phyloP scores from a whole-genome alignment of 2,888 invertebrate genomes.

The Branchipolynoe longqiensis region DNA sequence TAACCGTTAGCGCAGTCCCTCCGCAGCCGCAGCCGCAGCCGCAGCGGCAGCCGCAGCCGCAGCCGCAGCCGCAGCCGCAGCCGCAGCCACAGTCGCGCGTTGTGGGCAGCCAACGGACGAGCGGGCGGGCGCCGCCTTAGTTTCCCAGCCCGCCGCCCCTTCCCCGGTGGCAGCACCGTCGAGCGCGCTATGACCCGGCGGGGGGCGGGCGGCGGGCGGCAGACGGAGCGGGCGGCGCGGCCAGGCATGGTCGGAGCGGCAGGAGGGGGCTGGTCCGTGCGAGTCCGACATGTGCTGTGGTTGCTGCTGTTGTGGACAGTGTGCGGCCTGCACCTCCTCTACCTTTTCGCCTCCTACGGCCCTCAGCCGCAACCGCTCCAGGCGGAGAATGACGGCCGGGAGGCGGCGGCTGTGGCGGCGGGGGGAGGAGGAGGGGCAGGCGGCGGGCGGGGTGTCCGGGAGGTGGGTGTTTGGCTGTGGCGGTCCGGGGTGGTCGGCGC shows the following conservation, averaged over 20 bases:
- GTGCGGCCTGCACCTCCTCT: slow-evolving; percentile 42
- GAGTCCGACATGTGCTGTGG: slow-evolving; percentile 51
- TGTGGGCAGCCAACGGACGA: no score
- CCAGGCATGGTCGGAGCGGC: slow-evolving; percentile 26
- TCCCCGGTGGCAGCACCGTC: background rate
- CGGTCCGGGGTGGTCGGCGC: no score
- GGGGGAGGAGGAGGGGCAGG: background rate
- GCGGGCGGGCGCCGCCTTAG: no score
- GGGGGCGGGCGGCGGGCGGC: background rate
- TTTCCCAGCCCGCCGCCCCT: slow-evolving; percentile 3
- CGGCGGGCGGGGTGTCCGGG: background rate
- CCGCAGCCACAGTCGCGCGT: no score
- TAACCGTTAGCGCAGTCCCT: no score
- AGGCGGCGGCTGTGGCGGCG: background rate
- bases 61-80: no score
- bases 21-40: no score
- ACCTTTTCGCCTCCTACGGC: slow-evolving; percentile 46
- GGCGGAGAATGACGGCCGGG: background rate
- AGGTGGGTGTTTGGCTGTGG: no score
- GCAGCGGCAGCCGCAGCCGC: no score
- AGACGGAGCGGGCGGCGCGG: background rate
- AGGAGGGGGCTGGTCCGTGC: slow-evolving; percentile 53
- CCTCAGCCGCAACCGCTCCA: background rate
- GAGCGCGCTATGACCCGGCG: slow-evolving; percentile 24
- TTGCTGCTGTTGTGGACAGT: slow-evolving; percentile 47